A percentile compares a stretch with the other conserved stretches of the same genome.
Evolutionary conservation across 2,797 vertebrate genomes (phyloP).

Genomic region (Peromyscus aztecus): DNA sequence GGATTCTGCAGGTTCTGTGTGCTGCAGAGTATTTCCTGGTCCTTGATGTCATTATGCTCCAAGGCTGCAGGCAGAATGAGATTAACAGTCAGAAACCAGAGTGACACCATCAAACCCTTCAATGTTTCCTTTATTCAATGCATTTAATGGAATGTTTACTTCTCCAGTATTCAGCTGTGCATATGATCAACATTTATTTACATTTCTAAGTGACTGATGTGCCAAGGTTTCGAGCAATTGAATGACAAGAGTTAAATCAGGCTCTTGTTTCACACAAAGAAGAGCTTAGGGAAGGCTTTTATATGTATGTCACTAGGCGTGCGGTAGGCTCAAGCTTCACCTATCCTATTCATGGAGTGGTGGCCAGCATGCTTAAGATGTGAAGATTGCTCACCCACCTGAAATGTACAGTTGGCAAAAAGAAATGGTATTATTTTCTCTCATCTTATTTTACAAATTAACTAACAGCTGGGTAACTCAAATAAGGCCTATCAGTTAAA

Average conservation of each 20-base stretch:
- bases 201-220: background rate
- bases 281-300: background rate
- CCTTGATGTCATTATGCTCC: background rate
- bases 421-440: constrained; percentile 24
- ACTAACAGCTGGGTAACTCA: background rate
- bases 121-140: constrained; percentile 9
- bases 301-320: background rate
- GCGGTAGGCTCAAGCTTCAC: background rate
- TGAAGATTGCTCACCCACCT: background rate
- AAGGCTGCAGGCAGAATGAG: background rate
- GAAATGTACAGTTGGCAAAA: constrained; percentile 2
- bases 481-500: constrained; percentile 44
- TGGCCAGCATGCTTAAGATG: background rate
- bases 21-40: background rate
- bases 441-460: constrained; percentile 45
- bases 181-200: constrained; percentile 39
- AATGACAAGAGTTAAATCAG: constrained; percentile 38
- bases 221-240: constrained; percentile 23
- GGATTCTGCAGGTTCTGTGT: background rate
- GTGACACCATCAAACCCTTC: background rate
- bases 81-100: background rate
- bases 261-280: background rate
- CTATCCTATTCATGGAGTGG: background rate
- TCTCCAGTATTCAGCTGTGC: constrained; percentile 20
- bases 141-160: background rate